Evolutionary conservation across 2,797 vertebrate species (phyloP).

Genomic region (Pempheris klunzingeri): DNA sequence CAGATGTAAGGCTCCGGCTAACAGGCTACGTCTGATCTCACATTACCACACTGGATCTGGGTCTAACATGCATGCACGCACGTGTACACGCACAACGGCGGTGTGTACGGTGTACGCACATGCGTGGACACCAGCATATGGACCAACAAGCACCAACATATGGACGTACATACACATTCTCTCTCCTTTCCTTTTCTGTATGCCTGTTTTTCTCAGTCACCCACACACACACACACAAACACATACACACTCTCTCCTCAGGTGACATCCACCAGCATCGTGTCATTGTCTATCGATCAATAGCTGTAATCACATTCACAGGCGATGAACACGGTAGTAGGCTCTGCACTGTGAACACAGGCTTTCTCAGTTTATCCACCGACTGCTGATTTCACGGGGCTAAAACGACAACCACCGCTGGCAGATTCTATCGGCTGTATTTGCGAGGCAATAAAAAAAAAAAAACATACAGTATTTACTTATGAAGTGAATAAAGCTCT

Average conservation of each 20-base stretch:
- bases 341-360: conserved; percentile 24
- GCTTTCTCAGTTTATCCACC: conserved; percentile 36
- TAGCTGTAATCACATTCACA: conserved; percentile 79
- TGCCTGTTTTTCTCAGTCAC: conserved; percentile 50
- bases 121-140: conserved; percentile 50
- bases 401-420: conserved; percentile 41
- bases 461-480: conserved; percentile 33
- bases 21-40: conserved; percentile 81
- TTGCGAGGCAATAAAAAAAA: conserved; percentile 38
- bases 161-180: conserved; percentile 32
- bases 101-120: conserved; percentile 5
- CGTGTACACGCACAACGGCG: neutral
- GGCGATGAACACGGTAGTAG: conserved; percentile 41
- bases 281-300: conserved; percentile 78
- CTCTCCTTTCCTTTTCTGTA: conserved; percentile 30
- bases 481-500: conserved; percentile 35
- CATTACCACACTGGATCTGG: conserved; percentile 72
- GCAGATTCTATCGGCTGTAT: conserved; percentile 37
- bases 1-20: conserved; percentile 84
- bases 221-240: conserved; percentile 31
- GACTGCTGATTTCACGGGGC: conserved; percentile 48
- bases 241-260: conserved; percentile 49
- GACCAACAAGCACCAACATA: conserved; percentile 48
- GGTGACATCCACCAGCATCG: conserved; percentile 68
- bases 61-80: conserved; percentile 32